Base-by-base conservation (phyloP, 2,888 invertebrate species). In the Drosophila falleni region DNA sequence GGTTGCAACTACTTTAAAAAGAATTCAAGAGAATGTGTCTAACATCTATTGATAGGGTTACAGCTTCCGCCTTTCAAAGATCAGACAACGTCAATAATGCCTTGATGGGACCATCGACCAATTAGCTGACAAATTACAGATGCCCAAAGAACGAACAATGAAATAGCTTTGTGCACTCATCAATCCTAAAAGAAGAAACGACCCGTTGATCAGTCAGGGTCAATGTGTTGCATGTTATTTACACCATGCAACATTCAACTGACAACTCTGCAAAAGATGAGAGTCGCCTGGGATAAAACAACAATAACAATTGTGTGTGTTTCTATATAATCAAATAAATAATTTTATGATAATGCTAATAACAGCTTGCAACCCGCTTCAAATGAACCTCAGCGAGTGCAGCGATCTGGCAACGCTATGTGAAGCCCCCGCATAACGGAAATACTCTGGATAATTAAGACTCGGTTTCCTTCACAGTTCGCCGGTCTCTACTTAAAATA, bases 161-260 rank as follows among this genome's bases (percentile, higher is more conserved):
- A 64, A 41, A 26, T 61, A 16, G 55, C 78, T 78, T 78, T 84
- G 82, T 84, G 54, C 37, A 42, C 76, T 13, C 39, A 46, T 33
- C 39, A 56, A 64, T 64, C 62, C 23, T 0, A 23, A 44, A 42
- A 54, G 44, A 56, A n/a, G 37, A 59, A 37, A 42, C 50, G 69
- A 77, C 35, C 56, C 62, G 42, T 50, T 54, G 23, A 41, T 42
- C 65, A 63, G 51, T 80, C 88, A 83, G 88, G 87, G 85, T 83
- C 87, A 85, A 81, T 85, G 85, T 79, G 87, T 79, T 74, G 87
- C 75, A 70, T 77, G 84, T 65, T 72, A 55, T 63, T 51, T 60
- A 72, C 65, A 65, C 55, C 60, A 67, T 44, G 33, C 62, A 29
- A 37, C 61, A 50, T 50, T 4, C 42, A 31, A 23, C 51, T 44